Base-by-base conservation (phyloP, 37 sponge, comb jelly and placozoan genomes). In the Diacarnus erythraeanus region DNA sequence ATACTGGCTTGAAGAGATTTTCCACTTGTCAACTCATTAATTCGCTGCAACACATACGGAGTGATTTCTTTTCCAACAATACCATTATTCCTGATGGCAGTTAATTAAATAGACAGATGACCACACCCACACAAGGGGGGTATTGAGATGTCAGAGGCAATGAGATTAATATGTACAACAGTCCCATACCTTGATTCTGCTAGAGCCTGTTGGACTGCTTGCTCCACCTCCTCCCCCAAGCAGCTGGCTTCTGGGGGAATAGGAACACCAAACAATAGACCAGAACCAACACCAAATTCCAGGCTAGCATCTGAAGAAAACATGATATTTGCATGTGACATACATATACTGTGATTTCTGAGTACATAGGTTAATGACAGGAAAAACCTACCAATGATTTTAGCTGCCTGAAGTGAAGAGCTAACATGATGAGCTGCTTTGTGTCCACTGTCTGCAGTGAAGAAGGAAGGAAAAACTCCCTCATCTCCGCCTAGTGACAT, bases 381-480 rank as follows among this genome's bases (percentile, higher is more conserved):
- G 9, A 23, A 26, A 0, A 21, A 1, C 58, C 22, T 43, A 81
- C 84, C 79, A 23, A 94, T 82, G 35, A 94, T 31, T 56, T n/a
- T 54, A 42, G 89, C 93, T 57, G 82, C 74, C 38, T 90, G 82
- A 15, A 54, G 23, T 26, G 82, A 54, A 58, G 82, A 59, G 9
- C 12, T 43, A 5, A 94, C 78, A 23, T 60, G 42, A 27, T 78
- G 74, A 2, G 87, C 35, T 29, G 81, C 87, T 44, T 84, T 37
- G 58, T 79, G 39, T 15, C 99, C 99, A 80, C 99, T 98, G 22
- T 64, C 64, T 18, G 88, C 71, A 21, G 99, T 84, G 75, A 94
- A 98, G 81, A 98, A 98, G 20, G 92, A 94, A 27, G 99, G 99
- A 47, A 98, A 90, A 29, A 89, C 80, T 21, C 57, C 56, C n/a